A percentile compares a stretch with the other conserved stretches of the same genome.
Conservation (phyloP, 2,797 vertebrate genomes). For the Apogon hyalosoma region DNA sequence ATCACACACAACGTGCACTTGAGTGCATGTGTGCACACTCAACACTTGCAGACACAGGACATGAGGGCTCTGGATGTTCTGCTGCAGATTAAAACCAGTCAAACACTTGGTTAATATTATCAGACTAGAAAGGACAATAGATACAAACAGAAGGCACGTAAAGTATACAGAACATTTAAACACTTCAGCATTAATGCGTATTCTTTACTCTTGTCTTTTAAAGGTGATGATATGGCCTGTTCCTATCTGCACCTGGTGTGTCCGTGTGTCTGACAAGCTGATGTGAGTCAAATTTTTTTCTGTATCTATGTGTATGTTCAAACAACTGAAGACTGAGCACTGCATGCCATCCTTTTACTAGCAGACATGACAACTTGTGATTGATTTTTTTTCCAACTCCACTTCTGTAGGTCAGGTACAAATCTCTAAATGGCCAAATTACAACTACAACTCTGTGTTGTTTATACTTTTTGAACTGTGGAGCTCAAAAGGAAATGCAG, state of each 20-base stretch:
- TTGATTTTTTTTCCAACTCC: slow-evolving; percentile 11
- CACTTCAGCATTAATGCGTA: background rate
- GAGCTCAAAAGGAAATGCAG: slow-evolving; percentile 26
- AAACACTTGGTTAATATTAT: slow-evolving; percentile 49
- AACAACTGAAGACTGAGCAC: background rate
- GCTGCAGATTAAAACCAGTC: slow-evolving; percentile 56
- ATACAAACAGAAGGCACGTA: slow-evolving; percentile 24
- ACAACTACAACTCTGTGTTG: slow-evolving; percentile 7
- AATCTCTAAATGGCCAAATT: slow-evolving; percentile 1
- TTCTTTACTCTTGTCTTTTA: background rate
- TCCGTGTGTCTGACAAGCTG: background rate
- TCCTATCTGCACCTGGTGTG: background rate
- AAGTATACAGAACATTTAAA: slow-evolving; percentile 18
- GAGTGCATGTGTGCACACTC: slow-evolving; percentile 18
- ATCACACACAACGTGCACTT: slow-evolving; percentile 57
- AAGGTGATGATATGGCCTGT: background rate
- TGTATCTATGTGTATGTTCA: background rate
- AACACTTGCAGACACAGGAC: slow-evolving; percentile 41
- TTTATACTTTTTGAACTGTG: slow-evolving; percentile 6
- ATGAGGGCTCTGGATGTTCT: slow-evolving; percentile 26
- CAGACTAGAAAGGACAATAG: slow-evolving; percentile 21
- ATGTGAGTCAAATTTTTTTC: slow-evolving; percentile 13
- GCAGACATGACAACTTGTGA: slow-evolving; percentile 28
- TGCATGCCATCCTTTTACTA: slow-evolving; percentile 35
- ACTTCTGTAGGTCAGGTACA: slow-evolving; percentile 13